Evolutionary conservation across 2,113 vertebrate genomes (phyloP), one percentile per base, ranked within the genome.

Genomic region (Eubucco bourcierii): DNA sequence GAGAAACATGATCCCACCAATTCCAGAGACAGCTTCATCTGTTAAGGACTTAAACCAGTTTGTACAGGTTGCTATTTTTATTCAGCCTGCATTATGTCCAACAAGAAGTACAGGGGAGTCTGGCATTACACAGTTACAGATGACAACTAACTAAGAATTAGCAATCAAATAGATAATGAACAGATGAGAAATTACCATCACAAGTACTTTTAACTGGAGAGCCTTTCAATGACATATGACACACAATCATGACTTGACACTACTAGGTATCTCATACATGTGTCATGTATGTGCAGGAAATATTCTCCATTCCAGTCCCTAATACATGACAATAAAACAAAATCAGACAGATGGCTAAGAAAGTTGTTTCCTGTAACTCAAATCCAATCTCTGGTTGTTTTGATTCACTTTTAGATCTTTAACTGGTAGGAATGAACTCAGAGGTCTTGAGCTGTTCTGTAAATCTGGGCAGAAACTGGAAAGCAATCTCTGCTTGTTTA

Each of bases 21-120:
- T 75, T 95, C 65, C 63, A 83, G 47, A 92, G 76, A 90, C 59
- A 91, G 58, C 34, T 94, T 91, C 76, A 90, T 91, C 83, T 95
- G 58, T 71, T 90, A 76, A 81, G 64, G 84, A 67, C 66, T 83
- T 76, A 78, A 85, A 72, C 31, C 46, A 68, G 79, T 94, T 89
- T 94, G 58, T 72, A 87, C 1, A 3, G 77, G 75, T 88, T 53
- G 39, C 70, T 91, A 55, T 86, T 94, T 94, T 93, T 93, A 92
- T 85, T 94, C 91, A 92, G 58, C 58, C 46, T 66, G 63, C 50
- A 65, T 64, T 78, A 72, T n/a, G 58, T 77, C 75, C 80, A 79
- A 64, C 31, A 77, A 83, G n/a, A 87, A 84, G 41, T 56, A 94
- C 24, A 77, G 7, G 27, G 50, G 52, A 96, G 25, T 56, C 52